Percentiles rank a stretch among this genome's conserved stretches.
phyloP scores from a whole-genome alignment of 2,888 invertebrate genomes.

The Druceiella hillmani region DNA sequence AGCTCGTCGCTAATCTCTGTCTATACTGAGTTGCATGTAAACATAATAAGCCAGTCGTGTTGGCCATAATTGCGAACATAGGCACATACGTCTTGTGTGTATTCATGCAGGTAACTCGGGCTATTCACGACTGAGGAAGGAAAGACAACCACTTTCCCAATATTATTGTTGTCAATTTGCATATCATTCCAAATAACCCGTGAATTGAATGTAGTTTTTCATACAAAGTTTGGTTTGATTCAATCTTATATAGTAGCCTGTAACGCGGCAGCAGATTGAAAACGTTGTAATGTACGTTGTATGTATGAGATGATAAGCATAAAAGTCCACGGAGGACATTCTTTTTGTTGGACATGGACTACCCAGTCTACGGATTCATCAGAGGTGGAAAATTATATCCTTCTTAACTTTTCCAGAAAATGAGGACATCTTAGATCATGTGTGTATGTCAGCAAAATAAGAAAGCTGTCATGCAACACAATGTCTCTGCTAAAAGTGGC shows the following conservation, averaged over 20 bases:
- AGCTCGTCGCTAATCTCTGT: constrained; percentile 24
- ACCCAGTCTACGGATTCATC: no score
- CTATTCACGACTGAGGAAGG: constrained; percentile 27
- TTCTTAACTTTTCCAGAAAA: no score
- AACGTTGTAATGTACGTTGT: no score
- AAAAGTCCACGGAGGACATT: no score
- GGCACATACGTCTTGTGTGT: constrained; percentile 27
- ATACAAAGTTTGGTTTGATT: constrained; percentile 29
- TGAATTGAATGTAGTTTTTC: constrained; percentile 28
- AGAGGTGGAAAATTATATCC: no score
- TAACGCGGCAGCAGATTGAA: no score
- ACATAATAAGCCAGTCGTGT: constrained; percentile 24
- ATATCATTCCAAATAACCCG: constrained; percentile 18
- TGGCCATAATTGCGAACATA: constrained; percentile 29
- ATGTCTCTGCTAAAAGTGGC: no score
- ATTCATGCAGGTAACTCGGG: constrained; percentile 26
- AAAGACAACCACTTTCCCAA: constrained; percentile 27
- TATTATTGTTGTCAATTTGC: constrained; percentile 25
- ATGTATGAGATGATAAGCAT: no score
- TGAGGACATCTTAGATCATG: no score
- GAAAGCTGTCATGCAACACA: no score
- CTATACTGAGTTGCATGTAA: constrained; percentile 27
- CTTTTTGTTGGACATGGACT: no score
- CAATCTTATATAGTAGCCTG: constrained; percentile 25
- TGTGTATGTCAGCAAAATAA: no score